These are phyloP conservation scores for Gymnobelideus leadbeateri DNA, from an alignment of 2,113 vertebrate species.

Conservation along the genomic window DNA sequence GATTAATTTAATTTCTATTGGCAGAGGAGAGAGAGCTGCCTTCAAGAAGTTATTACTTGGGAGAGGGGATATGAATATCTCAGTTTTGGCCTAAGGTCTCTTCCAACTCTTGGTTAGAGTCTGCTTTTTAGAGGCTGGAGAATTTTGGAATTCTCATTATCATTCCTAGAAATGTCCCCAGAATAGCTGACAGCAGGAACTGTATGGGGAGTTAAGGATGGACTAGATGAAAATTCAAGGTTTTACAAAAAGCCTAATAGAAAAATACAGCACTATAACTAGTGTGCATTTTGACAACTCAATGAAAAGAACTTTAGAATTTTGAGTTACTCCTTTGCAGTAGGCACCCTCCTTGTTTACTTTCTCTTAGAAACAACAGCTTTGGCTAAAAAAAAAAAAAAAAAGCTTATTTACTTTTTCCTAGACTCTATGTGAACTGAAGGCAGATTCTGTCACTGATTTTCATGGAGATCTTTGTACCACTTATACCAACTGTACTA, in stretches of 20 bases:
- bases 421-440: no score
- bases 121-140: not conserved
- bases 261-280: not conserved
- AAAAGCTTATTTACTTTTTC: no score
- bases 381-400: no score
- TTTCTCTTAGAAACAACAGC: no score
- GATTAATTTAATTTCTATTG: not conserved
- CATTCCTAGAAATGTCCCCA: not conserved
- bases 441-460: no score
- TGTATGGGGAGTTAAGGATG: not conserved
- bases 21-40: not conserved
- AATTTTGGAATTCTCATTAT: not conserved
- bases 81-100: not conserved
- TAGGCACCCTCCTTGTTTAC: no score
- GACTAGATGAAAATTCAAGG: not conserved
- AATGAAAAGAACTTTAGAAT: no score
- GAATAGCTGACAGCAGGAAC: not conserved
- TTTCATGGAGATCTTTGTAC: no score
- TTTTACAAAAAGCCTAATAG: not conserved
- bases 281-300: no score
- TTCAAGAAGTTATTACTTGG: not conserved
- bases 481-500: no score
- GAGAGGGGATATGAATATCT: not conserved
- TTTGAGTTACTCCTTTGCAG: no score
- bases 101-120: not conserved